Evolutionary conservation across 2,888 invertebrate species (phyloP), one percentile per base, ranked within the genome.

Genomic region (Tipula vernalis): DNA sequence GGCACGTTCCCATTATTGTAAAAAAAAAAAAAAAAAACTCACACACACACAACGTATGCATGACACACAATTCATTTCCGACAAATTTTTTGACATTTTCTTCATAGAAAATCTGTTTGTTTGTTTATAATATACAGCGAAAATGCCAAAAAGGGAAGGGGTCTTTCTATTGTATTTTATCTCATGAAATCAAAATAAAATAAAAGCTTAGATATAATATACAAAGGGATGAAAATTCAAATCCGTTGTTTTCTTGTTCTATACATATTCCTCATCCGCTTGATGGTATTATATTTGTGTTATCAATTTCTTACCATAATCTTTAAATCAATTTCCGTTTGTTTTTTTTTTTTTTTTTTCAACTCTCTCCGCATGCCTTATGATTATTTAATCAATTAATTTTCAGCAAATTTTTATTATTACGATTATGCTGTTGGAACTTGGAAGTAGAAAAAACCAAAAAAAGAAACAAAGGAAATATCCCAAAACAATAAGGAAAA

Each of bases 181-280:
- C 71, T 15, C 6, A 51, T 51, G 51, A 28, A 71, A 71, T 71
- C 28, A 71, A 71, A 12, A 71, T 28, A 18, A 51, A n/a, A n/a
- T 4, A 51, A 15, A 51, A 51, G 12, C 28, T 71, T 71, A 57
- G 28, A 28, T 10, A 3, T 28, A 57, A 18, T 71, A 71, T 28
- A 71, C 71, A 71, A 57, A 71, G 71, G 71, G 71, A 71, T 71
- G 71, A 71, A 71, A 71, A 71, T 71, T 71, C 71, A 71, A 71
- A 71, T 71, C 71, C 71, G 71, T 71, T 71, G 71, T 71, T 18
- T 51, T 51, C 51, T 51, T 51, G 15, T 51, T 51, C 6, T 51
- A 15, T 28, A 28, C 2, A 57, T 57, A 18, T 71, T 71, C 28
- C 71, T 71, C 71, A 71, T 71, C 71, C 71, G 71, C 28, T 71